These are phyloP conservation scores for Ectropis grisescens DNA, from an alignment of 1,140 invertebrate genomes.

Conservation along the genomic window DNA sequence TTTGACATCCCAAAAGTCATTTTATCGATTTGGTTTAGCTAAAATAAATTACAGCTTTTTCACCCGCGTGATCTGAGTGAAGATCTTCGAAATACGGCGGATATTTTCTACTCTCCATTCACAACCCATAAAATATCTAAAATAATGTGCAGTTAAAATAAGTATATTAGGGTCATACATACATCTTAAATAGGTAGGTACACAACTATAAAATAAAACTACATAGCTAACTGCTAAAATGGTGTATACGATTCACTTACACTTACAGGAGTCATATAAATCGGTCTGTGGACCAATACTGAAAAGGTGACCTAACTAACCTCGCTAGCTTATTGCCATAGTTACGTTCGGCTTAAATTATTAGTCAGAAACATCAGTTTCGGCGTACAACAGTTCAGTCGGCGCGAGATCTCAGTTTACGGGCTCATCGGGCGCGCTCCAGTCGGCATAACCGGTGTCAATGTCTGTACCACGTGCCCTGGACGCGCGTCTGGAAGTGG, in stretches of 20 bases:
- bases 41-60: too few relatives aligned
- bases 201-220: constrained; percentile 47
- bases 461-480: constrained; percentile 66
- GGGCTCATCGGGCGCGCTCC: constrained; percentile 5
- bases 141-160: too few relatives aligned
- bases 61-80: too few relatives aligned
- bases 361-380: too few relatives aligned
- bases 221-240: constrained; percentile 51
- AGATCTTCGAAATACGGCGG: too few relatives aligned
- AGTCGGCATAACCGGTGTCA: constrained; percentile 26
- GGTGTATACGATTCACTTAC: constrained; percentile 50
- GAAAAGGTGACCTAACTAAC: constrained; percentile 57
- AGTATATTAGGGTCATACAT: too few relatives aligned
- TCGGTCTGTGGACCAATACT: constrained; percentile 59
- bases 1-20: too few relatives aligned
- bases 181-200: too few relatives aligned
- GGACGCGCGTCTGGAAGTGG: constrained; percentile 69
- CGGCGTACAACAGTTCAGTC: constrained; percentile 21
- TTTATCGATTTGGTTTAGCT: too few relatives aligned
- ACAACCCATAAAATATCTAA: too few relatives aligned
- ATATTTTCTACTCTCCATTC: too few relatives aligned
- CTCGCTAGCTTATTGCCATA: constrained; percentile 58
- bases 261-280: constrained; percentile 45
- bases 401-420: constrained; percentile 21
- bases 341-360: constrained; percentile 25